phyloP scores from a whole-genome alignment of 2,797 vertebrate species.

The Synaphobranchus kaupii region DNA sequence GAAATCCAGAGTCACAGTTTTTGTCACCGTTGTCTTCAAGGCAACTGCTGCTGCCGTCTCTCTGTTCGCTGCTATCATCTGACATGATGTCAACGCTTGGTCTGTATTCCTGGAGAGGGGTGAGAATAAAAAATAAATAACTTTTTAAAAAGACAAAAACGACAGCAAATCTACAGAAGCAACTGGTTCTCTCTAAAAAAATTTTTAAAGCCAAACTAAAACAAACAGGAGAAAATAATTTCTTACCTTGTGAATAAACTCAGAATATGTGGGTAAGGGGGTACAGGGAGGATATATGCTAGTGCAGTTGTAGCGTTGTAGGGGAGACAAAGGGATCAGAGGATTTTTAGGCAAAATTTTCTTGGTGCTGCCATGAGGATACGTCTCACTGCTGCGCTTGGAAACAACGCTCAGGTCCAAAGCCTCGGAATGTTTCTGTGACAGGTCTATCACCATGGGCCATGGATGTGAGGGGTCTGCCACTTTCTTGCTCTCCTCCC shows the following conservation, averaged over 20 bases:
- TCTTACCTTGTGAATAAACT: background rate
- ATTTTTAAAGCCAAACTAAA: background rate
- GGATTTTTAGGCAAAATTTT: constrained; percentile 36
- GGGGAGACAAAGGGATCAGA: background rate
- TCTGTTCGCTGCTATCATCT: constrained; percentile 33
- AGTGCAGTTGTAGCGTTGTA: constrained; percentile 31
- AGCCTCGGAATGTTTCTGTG: constrained; percentile 50
- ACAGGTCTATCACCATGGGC: constrained; percentile 65
- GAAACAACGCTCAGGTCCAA: constrained; percentile 36
- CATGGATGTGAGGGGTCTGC: constrained; percentile 34
- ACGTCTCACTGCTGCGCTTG: constrained; percentile 37
- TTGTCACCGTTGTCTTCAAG: constrained; percentile 34
- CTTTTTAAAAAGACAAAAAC: constrained; percentile 18
- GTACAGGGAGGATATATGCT: constrained; percentile 20
- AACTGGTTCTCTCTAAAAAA: background rate
- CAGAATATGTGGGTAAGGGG: no score
- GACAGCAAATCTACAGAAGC: constrained; percentile 33
- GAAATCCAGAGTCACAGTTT: constrained; percentile 1
- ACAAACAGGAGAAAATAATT: background rate
- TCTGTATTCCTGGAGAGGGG: constrained; percentile 57
- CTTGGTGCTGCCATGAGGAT: constrained; percentile 18
- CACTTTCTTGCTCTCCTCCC: constrained; percentile 43
- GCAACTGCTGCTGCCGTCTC: constrained; percentile 27
- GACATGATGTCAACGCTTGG: constrained; percentile 11
- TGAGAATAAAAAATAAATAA: background rate